Conservation (phyloP, 2,797 vertebrate species). For the Jordanella pulchra region DNA sequence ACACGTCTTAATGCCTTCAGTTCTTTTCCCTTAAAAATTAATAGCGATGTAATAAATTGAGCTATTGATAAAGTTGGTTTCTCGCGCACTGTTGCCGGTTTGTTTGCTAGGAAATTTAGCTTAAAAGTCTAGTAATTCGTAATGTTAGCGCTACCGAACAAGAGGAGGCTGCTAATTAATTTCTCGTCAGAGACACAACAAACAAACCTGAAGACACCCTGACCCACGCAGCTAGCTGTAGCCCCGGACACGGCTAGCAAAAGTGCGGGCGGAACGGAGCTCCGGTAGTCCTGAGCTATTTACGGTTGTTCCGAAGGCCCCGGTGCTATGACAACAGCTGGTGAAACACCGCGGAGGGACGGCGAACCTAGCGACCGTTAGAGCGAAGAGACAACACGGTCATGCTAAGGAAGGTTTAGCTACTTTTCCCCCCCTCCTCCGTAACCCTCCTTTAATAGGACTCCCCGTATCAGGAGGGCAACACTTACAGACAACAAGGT, state of each 20-base stretch:
- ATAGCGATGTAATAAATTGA: slow-evolving; percentile 6
- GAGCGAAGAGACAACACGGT: slow-evolving; percentile 64
- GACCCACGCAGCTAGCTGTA: slow-evolving; percentile 78
- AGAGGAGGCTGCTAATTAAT: slow-evolving; percentile 18
- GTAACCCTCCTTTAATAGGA: slow-evolving; percentile 77
- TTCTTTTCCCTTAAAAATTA: neutral
- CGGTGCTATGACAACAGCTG: slow-evolving; percentile 78
- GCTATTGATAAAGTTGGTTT: slow-evolving; percentile 11
- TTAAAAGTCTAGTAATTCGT: slow-evolving; percentile 41
- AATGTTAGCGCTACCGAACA: slow-evolving; percentile 13
- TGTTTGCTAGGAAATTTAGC: slow-evolving; percentile 25
- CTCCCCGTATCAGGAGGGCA: slow-evolving; percentile 67
- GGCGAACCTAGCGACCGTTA: slow-evolving; percentile 75
- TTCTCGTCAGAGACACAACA: slow-evolving; percentile 39
- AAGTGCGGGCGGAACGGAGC: slow-evolving; percentile 73
- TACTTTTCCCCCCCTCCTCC: slow-evolving; percentile 77
- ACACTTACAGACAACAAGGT: slow-evolving; percentile 84
- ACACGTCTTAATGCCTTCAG: neutral
- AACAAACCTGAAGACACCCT: slow-evolving; percentile 46
- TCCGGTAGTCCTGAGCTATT: slow-evolving; percentile 59
- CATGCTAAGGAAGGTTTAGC: slow-evolving; percentile 79
- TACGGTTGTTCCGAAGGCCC: slow-evolving; percentile 77
- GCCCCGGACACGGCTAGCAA: slow-evolving; percentile 78
- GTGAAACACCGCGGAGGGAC: slow-evolving; percentile 63
- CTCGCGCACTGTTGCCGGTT: neutral